Base-by-base conservation (phyloP, 2,113 vertebrate species). In the Zeus faber region DNA sequence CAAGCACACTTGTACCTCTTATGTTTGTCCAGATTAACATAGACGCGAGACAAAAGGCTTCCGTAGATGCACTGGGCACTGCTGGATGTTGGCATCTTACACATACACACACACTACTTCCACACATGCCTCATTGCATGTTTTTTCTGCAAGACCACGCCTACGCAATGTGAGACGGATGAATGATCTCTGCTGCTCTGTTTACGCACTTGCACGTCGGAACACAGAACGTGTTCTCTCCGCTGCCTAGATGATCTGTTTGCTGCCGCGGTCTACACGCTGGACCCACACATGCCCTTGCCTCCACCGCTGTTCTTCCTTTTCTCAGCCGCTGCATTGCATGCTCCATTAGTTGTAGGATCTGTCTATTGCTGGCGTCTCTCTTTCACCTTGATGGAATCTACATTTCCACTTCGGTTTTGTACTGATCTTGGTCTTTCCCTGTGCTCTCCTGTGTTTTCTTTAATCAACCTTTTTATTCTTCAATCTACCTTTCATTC, bases 81-180 rank as follows among this genome's bases (percentile, higher is more conserved):
- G 51, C 65, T 71, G 58, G 48, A 59, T 46, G 46, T 16, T 22
- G 45, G 53, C 65, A 26, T 44, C 40, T 72, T 25, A 51, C 60
- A 67, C 63, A 51, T 48, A 21, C 53, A 45, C 45, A 51, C 9
- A 67, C 68, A 61, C 21, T 20, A 68, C 49, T 48, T 49, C 18
- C 41, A 37, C 26, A 50, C 50, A 52, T 48, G 60, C 45, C 31
- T 67, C 72, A 77, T 62, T 71, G 84, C 85, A 86, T 85, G 82
- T 56, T n/a, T n/a, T n/a, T n/a, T 49, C 49, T 61, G 58, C 62
- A 70, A 67, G 56, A 59, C 58, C 31, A 21, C 35, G 47, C 40
- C 50, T 9, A 63, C 60, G 71, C 56, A 46, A 3, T 62, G 45
- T 55, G 51, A 35, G 52, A 48, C n/a, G 47, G 43, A 44, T 10